phyloP scores from a whole-genome alignment of 2,888 invertebrate species.

The Masnerella sp. region DNA sequence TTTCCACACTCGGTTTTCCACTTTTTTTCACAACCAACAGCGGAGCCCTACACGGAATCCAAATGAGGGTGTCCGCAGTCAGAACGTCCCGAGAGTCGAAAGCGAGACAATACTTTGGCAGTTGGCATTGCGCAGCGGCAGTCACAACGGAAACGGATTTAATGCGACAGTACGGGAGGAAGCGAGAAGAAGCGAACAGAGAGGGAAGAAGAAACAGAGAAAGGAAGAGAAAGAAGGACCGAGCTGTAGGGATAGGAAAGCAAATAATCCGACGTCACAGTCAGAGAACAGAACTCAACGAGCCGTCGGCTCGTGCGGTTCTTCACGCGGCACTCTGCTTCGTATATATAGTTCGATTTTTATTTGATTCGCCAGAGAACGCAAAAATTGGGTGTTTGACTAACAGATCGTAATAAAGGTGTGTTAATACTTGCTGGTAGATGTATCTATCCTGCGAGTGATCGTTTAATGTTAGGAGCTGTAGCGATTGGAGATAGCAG shows the following conservation, averaged over 20 bases:
- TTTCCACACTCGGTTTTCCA: too few species aligned
- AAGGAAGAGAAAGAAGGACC: conserved; percentile 65
- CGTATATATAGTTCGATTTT: too few species aligned
- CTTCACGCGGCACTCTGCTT: conserved; percentile 44
- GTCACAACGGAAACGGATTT: conserved; percentile 76
- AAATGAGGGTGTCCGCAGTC: not conserved
- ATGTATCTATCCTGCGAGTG: conserved; percentile 22
- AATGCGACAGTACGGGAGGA: conserved; percentile 69
- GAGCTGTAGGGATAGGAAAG: conserved; percentile 72
- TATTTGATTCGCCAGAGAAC: too few species aligned
- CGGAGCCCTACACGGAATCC: not conserved
- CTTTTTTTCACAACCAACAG: not conserved
- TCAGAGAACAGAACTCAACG: conserved; percentile 72
- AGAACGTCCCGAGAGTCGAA: not conserved
- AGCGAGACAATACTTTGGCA: conserved; percentile 67
- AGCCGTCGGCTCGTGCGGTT: conserved; percentile 75
- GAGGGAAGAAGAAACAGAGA: conserved; percentile 63
- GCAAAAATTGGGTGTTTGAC: too few species aligned
- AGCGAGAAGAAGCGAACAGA: conserved; percentile 66
- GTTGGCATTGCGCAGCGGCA: conserved; percentile 69
- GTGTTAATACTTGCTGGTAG: conserved; percentile 29
- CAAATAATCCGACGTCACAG: conserved; percentile 73
- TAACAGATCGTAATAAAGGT: too few species aligned
- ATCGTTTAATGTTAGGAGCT: conserved; percentile 32
- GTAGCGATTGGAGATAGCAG: conserved; percentile 32